Base-by-base conservation (phyloP, 1,140 invertebrate species). In the Telenomus remus region DNA sequence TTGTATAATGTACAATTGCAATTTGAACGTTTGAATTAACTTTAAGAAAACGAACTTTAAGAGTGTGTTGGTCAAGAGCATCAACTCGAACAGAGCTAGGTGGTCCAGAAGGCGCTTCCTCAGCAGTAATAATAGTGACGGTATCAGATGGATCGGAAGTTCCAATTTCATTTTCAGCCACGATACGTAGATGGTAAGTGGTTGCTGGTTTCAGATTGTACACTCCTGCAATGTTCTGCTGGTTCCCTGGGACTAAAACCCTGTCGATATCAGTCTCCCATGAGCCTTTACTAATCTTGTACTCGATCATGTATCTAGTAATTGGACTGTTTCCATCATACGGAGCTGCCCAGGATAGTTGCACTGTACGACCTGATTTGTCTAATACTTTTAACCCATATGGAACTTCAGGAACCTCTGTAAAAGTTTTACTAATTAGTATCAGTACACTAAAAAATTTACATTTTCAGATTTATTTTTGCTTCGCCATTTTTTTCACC, bases 251-350 rank as follows among this genome's bases (percentile, higher is more conserved):
- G 10, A 96, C 94, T 42, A 96, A 89, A 49, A 96, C 95, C 74
- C 94, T 90, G 83, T 94, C 95, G 78, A 95, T 94, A 84, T 95
- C 94, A 46, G 90, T 92, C 82, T 96, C 94, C 93, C 91, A 94
- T 63, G 91, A 92, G 81, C 94, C 94, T 86, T 95, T 95, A 79
- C 94, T 95, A 70, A 94, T 93, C 89, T 97, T 97, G 86, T 97
- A 97, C 87, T 98, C 95, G 82, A 98, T 96, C 46, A 95, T 91
- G 85, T 97, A 99, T 82, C 93, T 92, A 73, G 93, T 95, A 68
- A 99, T 95, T 0, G 94, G 93, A n/a, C 95, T 96, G 86, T 98
- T 98, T 70, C 97, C 97, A 84, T 97, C 94, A 85, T 97, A 98
- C 11, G 97, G 96, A 54, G 95, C 93, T 16, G 93, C 93, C 97